Evolutionary conservation across 1,140 invertebrate species (phyloP), one percentile per base, ranked within the genome.

Genomic region (Nephila pilipes): DNA sequence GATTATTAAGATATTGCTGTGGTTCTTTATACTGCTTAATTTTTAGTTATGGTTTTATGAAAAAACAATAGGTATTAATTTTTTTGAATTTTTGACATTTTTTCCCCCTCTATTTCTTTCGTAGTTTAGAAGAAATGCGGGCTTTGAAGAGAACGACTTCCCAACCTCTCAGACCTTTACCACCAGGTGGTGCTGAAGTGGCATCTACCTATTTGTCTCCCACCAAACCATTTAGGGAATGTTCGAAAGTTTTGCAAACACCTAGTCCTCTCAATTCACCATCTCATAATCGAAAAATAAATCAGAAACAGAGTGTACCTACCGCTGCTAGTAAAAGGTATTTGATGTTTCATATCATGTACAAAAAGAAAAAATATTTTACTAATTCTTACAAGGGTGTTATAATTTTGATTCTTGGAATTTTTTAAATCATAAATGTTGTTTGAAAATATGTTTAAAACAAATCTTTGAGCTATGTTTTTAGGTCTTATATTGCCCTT

Each of bases 281-380:
- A 16, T 20, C 79, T 25, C 92, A 93, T 54, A 88, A 63, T 69
- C 55, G 92, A 55, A 88, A 85, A 69, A 5, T 65, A 18, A 89
- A 36, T 81, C 75, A 60, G 25, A 93, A 93, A 55, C 75, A 80
- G 83, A 89, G 22, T 63, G 63, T 81, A 20, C 87, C 92, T 25
- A 87, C 46, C 57, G 87, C 87, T 65, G 92, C 87, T 38, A 89
- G 87, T 85, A 93, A 93, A 93, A 93, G 92, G 92, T 93, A 55
- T 69, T 57, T 46, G 16, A 46, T 75, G 18, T 12, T 57, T 81
- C 1, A n/a, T 29, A 80, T 81, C 2, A 32, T 25, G 1, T 12
- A 25, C 1, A 65, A n/a, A 29, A 12, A 4, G 8, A 10, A 10
- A 46, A 46, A 10, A 10, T 10, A 46, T 46, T 46, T 46, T 1